Evolutionary conservation across 1,140 invertebrate species (phyloP), one percentile per base, ranked within the genome.

Genomic region (Polyergus mexicanus): DNA sequence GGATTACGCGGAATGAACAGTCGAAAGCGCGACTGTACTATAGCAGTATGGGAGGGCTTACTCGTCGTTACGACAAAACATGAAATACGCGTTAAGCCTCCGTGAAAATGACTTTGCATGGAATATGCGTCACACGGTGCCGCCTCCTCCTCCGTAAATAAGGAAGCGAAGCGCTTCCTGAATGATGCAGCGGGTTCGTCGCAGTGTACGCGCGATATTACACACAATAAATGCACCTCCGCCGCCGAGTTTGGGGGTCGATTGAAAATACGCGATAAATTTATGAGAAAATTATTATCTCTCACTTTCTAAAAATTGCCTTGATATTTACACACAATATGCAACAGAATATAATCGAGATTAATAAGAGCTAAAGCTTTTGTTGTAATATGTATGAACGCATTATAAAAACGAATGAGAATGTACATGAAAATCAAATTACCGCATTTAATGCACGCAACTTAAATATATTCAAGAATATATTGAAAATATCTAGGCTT

Each of bases 1-100:
- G 86, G 86, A 86, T 88, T 88, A 88, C 51, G 54, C 35, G 62
- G 84, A 68, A 76, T 86, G 84, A 88, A 88, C 86, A 86, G 84
- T 75, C 85, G 86, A 86, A 81, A 83, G 63, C 77, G 72, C 69
- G 84, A 69, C 69, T 38, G 32, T 32, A 32, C 32, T 32, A 32
- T 4, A 38, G 44, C 11, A 84, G 32, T 51, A 35, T n/a, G 74
- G 19, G 41, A 10, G 38, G 28, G 66, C 84, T 87, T 72, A 85
- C 62, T 38, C 58, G 74, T 51, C 65, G 56, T 51, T 56, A 54
- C 74, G 74, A 68, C 84, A 80, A 86, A 86, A 85, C 75, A 85
- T 56, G 84, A 85, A 85, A 87, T 85, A 87, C 74, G 86, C 68
- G 66, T 87, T 65, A 68, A 87, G 58, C 86, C 72, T 63, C 54